phyloP scores from a whole-genome alignment of 92 coral and sea anemone genomes.

The Umimayanthus chanpuru region DNA sequence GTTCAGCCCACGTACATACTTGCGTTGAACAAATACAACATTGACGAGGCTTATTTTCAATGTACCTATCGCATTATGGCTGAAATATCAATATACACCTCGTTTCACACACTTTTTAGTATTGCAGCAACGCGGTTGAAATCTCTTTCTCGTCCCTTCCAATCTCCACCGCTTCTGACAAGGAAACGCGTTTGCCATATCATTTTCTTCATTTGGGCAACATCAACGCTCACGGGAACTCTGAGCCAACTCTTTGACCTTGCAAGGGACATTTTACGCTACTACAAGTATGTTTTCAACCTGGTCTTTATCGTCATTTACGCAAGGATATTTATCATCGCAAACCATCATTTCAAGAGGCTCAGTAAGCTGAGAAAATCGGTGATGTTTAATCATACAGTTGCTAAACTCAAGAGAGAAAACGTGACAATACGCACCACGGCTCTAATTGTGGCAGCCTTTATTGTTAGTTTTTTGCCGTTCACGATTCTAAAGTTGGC shows the following conservation, averaged over 20 bases:
- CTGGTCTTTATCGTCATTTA: conserved; percentile 34
- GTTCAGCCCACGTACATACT: conserved; percentile 30
- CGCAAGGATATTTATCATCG: conserved; percentile 20
- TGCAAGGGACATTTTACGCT: conserved; percentile 20
- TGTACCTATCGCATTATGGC: conserved; percentile 32
- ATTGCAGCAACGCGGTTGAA: conserved; percentile 21
- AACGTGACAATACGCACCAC: conserved; percentile 34
- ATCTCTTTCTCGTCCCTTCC: conserved; percentile 28
- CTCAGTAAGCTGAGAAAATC: conserved; percentile 40
- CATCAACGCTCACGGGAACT: conserved; percentile 14
- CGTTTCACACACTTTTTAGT: conserved; percentile 27
- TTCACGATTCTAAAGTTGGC: conserved; percentile 38
- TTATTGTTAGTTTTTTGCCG: conserved; percentile 27
- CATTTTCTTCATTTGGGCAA: not conserved
- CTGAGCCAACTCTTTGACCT: not conserved
- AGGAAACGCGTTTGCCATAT: not conserved
- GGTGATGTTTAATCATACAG: conserved; percentile 32
- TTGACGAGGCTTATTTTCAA: not conserved
- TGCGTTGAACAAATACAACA: not conserved
- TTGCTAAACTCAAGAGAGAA: conserved; percentile 28
- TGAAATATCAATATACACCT: conserved; percentile 28
- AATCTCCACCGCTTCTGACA: conserved; percentile 11
- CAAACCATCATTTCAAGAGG: conserved; percentile 35
- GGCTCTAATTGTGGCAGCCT: conserved; percentile 24
- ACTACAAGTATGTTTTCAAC: conserved; percentile 38